Conservation (phyloP, 1,140 invertebrate species). For the Micrasema longulum region DNA sequence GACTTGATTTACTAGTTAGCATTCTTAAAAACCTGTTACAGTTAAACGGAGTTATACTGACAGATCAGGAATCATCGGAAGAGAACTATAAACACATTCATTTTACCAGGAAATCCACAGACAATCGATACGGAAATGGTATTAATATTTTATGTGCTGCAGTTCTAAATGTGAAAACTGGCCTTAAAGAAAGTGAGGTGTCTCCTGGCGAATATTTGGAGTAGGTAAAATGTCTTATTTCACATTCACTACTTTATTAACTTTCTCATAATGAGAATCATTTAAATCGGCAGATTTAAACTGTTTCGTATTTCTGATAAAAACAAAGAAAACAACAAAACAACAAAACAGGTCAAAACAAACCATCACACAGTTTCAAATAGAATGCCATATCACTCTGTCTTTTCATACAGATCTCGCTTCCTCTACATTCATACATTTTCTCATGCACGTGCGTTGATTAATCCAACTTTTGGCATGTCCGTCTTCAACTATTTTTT, state of each 20-base stretch:
- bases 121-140: slow-evolving; percentile 6
- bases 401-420: too few species aligned
- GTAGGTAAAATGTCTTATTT: slow-evolving; percentile 21
- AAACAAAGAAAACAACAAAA: too few species aligned
- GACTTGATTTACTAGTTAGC: slow-evolving; percentile 34
- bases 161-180: slow-evolving; percentile 42
- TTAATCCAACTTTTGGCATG: too few species aligned
- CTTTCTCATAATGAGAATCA: too few species aligned
- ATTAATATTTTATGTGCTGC: slow-evolving; percentile 41
- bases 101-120: slow-evolving; percentile 42
- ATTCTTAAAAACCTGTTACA: slow-evolving; percentile 30
- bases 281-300: too few species aligned
- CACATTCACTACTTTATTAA: not conserved
- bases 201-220: slow-evolving; percentile 40
- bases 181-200: slow-evolving; percentile 39
- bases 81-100: slow-evolving; percentile 24
- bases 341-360: too few species aligned
- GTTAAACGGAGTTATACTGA: slow-evolving; percentile 22
- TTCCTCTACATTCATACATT: too few species aligned
- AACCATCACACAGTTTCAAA: too few species aligned
- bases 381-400: too few species aligned
- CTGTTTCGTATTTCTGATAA: too few species aligned
- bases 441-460: too few species aligned
- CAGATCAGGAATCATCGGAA: not conserved
- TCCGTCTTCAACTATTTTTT: too few species aligned